These are phyloP conservation scores for Drosophila gunungcola DNA, from an alignment of 1,140 invertebrate species.

Conservation along the genomic window DNA sequence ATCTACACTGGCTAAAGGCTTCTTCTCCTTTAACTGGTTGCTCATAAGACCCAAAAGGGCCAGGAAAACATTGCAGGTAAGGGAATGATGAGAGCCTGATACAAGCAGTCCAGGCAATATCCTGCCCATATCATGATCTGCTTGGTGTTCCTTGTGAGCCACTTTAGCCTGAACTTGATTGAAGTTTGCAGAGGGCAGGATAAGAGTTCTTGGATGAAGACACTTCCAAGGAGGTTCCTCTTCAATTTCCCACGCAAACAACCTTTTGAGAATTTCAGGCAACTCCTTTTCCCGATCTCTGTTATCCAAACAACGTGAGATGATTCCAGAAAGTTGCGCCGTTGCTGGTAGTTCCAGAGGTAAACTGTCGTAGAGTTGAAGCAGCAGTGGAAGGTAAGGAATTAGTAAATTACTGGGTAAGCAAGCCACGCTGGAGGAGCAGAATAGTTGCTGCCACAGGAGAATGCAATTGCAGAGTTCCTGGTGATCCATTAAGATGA, in stretches of 20 bases:
- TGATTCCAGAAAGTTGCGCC: conserved; percentile 28
- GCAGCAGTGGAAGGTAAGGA: conserved; percentile 55
- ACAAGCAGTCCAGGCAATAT: conserved; percentile 48
- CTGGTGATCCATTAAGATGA: conserved; percentile 68
- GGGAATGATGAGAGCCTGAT: conserved; percentile 42
- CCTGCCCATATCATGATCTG: conserved; percentile 27
- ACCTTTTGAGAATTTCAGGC: conserved; percentile 15
- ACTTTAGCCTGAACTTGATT: conserved; percentile 43
- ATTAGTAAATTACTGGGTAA: conserved; percentile 64
- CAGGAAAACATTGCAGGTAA: conserved; percentile 72
- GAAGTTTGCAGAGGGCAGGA: conserved; percentile 11
- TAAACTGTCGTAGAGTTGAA: conserved; percentile 57
- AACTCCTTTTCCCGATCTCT: conserved; percentile 48
- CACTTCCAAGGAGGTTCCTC: conserved; percentile 21
- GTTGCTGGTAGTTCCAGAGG: conserved; percentile 11
- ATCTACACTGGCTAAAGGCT: conserved; percentile 25
- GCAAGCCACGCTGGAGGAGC: conserved; percentile 63
- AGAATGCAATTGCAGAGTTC: conserved; percentile 49
- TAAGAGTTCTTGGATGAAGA: conserved; percentile 49
- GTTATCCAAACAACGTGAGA: conserved; percentile 68
- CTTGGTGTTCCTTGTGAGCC: conserved; percentile 20
- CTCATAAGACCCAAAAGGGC: conserved; percentile 50
- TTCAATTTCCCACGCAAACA: conserved; percentile 41
- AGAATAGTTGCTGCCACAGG: conserved; percentile 64
- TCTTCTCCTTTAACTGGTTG: conserved; percentile 9